Conservation (phyloP, 2,113 vertebrate species). For the Phasianus colchicus region DNA sequence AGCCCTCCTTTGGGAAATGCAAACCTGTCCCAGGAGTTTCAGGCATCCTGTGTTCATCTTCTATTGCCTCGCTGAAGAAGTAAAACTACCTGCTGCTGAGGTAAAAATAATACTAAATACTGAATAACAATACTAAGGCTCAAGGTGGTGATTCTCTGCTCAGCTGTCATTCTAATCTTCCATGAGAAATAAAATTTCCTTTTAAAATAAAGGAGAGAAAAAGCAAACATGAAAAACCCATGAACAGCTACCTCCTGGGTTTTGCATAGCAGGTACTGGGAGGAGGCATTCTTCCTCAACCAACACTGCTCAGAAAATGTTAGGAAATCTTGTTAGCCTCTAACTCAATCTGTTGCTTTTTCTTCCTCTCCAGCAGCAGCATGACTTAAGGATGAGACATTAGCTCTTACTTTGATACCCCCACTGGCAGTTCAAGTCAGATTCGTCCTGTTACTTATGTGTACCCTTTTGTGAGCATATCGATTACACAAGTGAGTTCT, state of each 20-base stretch:
- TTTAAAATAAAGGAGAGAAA: not conserved
- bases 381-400: slow-evolving; percentile 8
- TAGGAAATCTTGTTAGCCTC: not conserved
- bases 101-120: not conserved
- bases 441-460: slow-evolving; percentile 22
- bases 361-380: not conserved
- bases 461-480: slow-evolving; percentile 16
- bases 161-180: not conserved
- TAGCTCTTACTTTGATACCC: not conserved
- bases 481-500: slow-evolving; percentile 21
- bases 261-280: not conserved
- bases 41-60: not conserved
- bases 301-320: not conserved
- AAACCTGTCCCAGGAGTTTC: not conserved
- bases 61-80: accelerated
- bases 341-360: not conserved
- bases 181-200: not conserved
- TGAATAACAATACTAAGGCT: not conserved
- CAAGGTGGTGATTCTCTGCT: not conserved
- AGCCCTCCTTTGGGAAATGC: not conserved
- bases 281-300: not conserved
- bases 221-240: not conserved
- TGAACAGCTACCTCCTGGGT: not conserved
- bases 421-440: slow-evolving; percentile 38
- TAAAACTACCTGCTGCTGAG: not conserved